Conservation (phyloP, 2,797 vertebrate genomes). For the Chanos chanos region DNA sequence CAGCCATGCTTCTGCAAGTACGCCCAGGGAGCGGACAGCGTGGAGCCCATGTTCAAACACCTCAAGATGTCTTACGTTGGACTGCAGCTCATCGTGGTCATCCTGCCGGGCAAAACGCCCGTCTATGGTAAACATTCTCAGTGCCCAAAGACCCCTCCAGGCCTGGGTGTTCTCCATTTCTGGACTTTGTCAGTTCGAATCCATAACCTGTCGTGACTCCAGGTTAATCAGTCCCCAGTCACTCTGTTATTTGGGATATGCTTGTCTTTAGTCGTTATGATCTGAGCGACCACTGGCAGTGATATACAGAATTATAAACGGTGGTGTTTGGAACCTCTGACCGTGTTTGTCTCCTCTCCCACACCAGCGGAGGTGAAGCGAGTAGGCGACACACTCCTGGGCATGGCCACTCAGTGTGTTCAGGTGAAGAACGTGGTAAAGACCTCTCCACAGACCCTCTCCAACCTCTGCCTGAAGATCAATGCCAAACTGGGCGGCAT, state of each 20-base stretch:
- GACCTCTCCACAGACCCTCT: slow-evolving; percentile 96
- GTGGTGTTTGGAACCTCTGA: no score
- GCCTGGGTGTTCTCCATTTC: no score
- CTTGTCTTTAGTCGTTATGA: no score
- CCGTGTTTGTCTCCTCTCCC: not conserved
- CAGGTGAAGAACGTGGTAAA: slow-evolving; percentile 99
- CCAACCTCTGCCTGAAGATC: slow-evolving; percentile 98
- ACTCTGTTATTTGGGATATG: no score
- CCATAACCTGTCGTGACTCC: no score
- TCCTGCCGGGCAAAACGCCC: slow-evolving; percentile 93
- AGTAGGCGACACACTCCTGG: slow-evolving; percentile 94
- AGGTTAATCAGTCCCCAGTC: no score
- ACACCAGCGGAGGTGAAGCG: slow-evolving; percentile 93
- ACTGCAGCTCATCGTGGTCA: slow-evolving; percentile 97
- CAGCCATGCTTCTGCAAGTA: slow-evolving; percentile 99
- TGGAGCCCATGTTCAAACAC: slow-evolving; percentile 99
- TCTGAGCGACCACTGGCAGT: not conserved
- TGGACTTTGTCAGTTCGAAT: no score
- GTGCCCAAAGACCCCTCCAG: no score
- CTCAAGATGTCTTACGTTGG: slow-evolving; percentile 97
- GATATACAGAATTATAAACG: not conserved
- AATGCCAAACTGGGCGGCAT: slow-evolving; percentile 97
- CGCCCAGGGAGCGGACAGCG: slow-evolving; percentile 95
- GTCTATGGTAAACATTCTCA: slow-evolving; percentile 95
- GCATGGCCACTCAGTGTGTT: slow-evolving; percentile 98